phyloP scores from a whole-genome alignment of 2,888 invertebrate species.

The Brachypterus glaber region DNA sequence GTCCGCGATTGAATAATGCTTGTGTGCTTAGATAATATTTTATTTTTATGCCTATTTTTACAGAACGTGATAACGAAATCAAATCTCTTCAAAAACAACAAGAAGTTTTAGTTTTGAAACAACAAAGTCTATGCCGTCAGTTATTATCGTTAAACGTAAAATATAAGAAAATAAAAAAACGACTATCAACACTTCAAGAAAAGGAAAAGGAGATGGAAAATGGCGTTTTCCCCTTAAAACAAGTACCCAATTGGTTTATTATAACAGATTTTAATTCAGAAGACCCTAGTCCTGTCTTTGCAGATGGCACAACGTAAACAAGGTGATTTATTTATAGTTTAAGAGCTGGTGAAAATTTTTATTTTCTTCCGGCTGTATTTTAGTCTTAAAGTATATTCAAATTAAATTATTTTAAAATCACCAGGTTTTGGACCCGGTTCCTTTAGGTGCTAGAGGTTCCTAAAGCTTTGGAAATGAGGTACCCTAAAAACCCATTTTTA shows the following conservation, averaged over 20 bases:
- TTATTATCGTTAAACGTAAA: slow-evolving; percentile 32
- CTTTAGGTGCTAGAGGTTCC: no score
- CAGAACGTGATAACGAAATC: slow-evolving; percentile 39
- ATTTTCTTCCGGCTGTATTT: no score
- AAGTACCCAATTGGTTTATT: slow-evolving; percentile 39
- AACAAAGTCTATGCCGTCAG: slow-evolving; percentile 33
- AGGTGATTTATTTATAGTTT: no score
- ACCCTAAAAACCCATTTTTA: no score
- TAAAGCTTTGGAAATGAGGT: no score
- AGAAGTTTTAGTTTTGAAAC: slow-evolving; percentile 30
- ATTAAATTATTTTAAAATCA: no score
- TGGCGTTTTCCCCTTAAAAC: slow-evolving; percentile 35
- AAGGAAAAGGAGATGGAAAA: slow-evolving; percentile 33
- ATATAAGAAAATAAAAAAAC: slow-evolving; percentile 32
- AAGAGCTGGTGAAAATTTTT: no score
- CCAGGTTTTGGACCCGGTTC: no score
- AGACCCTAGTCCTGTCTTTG: no score
- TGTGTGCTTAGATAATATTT: slow-evolving; percentile 3
- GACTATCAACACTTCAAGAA: slow-evolving; percentile 30
- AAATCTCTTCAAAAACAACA: slow-evolving; percentile 31
- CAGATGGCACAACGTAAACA: no score
- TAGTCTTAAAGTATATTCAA: no score
- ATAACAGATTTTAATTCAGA: slow-evolving; percentile 27
- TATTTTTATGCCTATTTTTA: slow-evolving; percentile 18
- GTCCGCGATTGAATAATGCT: slow-evolving; percentile 11